A percentile compares a stretch with the other conserved stretches of the same genome.
Conservation (phyloP, 2,797 vertebrate species). For the Lagothrix lagotricha region DNA sequence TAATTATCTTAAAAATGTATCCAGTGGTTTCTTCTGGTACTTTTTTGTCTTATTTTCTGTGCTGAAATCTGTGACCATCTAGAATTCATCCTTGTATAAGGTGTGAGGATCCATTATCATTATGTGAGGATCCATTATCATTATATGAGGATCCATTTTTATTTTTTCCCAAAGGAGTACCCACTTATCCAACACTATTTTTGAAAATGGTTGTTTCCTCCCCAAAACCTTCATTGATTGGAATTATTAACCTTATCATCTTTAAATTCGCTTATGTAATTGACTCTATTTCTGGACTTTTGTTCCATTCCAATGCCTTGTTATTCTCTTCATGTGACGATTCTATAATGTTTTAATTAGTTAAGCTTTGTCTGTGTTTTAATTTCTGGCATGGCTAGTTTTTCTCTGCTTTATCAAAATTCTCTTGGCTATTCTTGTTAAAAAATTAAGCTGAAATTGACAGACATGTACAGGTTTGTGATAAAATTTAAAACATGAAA, state of each 20-base stretch:
- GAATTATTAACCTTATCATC: background rate
- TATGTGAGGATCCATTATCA: background rate
- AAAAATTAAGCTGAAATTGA: background rate
- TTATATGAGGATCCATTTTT: background rate
- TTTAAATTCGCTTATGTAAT: background rate
- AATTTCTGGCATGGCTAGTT: background rate
- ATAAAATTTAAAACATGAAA: too few relatives aligned
- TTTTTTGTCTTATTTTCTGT: background rate
- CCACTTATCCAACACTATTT: background rate
- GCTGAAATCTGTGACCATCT: background rate
- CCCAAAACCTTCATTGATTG: background rate
- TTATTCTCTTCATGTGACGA: background rate
- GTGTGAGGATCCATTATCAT: background rate
- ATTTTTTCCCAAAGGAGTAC: background rate
- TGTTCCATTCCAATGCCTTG: background rate
- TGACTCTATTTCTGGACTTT: background rate
- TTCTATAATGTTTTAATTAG: background rate
- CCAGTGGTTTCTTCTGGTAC: background rate
- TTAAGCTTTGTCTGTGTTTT: background rate
- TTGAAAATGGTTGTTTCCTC: background rate
- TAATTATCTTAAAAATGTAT: background rate
- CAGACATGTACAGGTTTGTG: too few relatives aligned
- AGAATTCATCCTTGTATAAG: background rate
- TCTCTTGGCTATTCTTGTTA: background rate
- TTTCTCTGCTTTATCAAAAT: background rate